These are phyloP conservation scores for Laupala kohalensis DNA, from an alignment of 1,140 invertebrate genomes.

Conservation along the genomic window DNA sequence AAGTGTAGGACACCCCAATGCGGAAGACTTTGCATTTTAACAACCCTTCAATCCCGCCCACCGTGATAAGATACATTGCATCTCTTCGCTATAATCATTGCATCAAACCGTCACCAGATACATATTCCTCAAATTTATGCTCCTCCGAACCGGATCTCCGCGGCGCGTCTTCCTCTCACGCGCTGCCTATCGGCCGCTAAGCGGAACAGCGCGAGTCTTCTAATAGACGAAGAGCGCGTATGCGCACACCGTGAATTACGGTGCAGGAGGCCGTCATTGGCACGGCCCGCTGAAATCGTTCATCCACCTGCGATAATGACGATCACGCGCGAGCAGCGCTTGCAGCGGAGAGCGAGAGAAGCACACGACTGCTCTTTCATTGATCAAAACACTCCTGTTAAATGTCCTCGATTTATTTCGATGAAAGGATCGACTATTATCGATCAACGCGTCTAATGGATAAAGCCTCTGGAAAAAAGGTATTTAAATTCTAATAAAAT, in stretches of 20 bases:
- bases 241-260: not conserved
- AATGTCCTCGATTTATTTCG: no score
- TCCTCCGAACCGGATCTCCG: not conserved
- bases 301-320: not conserved
- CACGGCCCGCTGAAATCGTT: not conserved
- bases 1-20: not conserved
- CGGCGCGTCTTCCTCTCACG: not conserved
- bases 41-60: not conserved
- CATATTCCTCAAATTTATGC: not conserved
- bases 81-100: not conserved
- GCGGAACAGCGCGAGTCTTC: not conserved
- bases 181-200: not conserved
- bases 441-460: no score
- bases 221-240: no score
- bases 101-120: not conserved
- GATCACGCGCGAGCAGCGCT: not conserved
- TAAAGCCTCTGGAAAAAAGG: no score
- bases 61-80: not conserved
- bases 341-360: not conserved
- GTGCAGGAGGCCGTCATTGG: not conserved
- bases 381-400: no score
- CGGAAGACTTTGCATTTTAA: no score
- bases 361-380: no score
- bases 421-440: no score
- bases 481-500: no score